phyloP scores from a whole-genome alignment of 2,797 vertebrate species.

The Ptychobarbus kaznakovi region DNA sequence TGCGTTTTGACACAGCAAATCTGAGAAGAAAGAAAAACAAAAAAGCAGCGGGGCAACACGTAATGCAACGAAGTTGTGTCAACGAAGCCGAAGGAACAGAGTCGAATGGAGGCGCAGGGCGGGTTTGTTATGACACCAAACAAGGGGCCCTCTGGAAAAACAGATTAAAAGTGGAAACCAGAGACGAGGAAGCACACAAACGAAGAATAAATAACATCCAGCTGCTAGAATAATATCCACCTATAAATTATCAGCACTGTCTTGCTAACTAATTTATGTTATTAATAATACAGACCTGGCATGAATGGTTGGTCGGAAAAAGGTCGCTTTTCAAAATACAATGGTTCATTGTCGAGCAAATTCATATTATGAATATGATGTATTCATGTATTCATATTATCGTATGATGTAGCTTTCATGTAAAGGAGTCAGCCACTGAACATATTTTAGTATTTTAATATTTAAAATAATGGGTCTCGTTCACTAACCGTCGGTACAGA shows the following conservation, averaged over 20 bases:
- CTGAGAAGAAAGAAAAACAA: slow-evolving; percentile 52
- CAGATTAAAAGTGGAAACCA: slow-evolving; percentile 72
- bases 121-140: slow-evolving; percentile 83
- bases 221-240: slow-evolving; percentile 79
- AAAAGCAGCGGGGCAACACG: slow-evolving; percentile 68
- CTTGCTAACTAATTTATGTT: slow-evolving; percentile 70
- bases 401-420: not conserved
- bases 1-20: slow-evolving; percentile 43
- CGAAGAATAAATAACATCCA: slow-evolving; percentile 79
- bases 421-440: not conserved
- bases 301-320: not conserved
- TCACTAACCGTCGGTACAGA: not conserved
- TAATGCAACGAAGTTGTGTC: slow-evolving; percentile 56
- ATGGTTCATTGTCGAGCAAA: not conserved
- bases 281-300: slow-evolving; percentile 62
- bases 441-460: not conserved
- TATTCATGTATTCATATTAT: not conserved
- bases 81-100: slow-evolving; percentile 65
- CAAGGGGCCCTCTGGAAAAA: slow-evolving; percentile 75
- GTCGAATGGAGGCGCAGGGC: slow-evolving; percentile 59
- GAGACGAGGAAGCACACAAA: slow-evolving; percentile 78
- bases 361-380: not conserved
- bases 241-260: slow-evolving; percentile 59
- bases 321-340: not conserved
- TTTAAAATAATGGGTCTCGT: not conserved